Evolutionary conservation across 2,888 invertebrate species (phyloP).

Genomic region (Piscicola geometra): DNA sequence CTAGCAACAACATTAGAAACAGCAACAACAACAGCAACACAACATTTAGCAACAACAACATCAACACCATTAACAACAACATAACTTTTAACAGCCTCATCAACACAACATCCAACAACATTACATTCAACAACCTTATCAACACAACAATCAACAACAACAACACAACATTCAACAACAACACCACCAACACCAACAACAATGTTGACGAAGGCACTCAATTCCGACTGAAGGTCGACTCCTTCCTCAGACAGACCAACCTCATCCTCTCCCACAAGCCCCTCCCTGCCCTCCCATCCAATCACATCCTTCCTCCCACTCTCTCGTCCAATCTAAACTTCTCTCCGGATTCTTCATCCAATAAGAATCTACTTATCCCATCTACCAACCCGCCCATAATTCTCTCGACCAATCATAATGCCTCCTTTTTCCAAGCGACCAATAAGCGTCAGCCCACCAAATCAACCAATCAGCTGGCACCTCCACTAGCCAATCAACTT

Average conservation of each 20-base stretch:
- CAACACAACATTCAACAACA: neutral
- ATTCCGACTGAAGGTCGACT: conserved; percentile 5
- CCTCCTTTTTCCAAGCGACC: neutral
- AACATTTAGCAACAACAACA: neutral
- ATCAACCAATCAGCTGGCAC: neutral
- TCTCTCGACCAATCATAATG: neutral
- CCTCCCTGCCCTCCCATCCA: neutral
- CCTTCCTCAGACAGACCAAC: conserved; percentile 17
- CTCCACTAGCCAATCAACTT: neutral
- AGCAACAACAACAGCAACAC: neutral
- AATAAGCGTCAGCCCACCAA: neutral
- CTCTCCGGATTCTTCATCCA: too few relatives aligned
- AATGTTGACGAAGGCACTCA: neutral
- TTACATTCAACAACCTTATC: neutral
- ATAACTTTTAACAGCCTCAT: neutral
- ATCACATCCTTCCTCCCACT: neutral
- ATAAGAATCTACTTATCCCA: neutral
- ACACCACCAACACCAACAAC: neutral
- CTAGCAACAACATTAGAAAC: neutral
- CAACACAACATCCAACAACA: neutral
- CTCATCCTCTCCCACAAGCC: neutral
- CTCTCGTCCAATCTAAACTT: too few relatives aligned
- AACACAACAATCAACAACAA: neutral
- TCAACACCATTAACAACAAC: neutral
- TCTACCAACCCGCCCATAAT: neutral